These are phyloP conservation scores for Malthinus flaveolus DNA, from an alignment of 2,888 invertebrate species.

Conservation along the genomic window DNA sequence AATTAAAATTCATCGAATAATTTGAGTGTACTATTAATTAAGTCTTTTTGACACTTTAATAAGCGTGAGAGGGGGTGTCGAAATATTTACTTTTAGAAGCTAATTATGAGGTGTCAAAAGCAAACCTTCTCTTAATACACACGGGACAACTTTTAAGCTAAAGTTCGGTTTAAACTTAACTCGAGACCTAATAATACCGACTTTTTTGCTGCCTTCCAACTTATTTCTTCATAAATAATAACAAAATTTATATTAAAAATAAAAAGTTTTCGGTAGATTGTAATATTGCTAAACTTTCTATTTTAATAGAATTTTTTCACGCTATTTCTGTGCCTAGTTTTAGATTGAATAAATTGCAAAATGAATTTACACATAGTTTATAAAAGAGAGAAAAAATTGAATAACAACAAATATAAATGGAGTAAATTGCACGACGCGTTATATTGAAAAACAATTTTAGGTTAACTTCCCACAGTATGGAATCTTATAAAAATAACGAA, in stretches of 20 bases:
- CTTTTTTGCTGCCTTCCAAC: neutral
- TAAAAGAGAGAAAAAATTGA: constrained; percentile 1
- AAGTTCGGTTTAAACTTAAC: too few relatives aligned
- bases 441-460: constrained; percentile 38
- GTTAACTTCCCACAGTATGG: constrained; percentile 32
- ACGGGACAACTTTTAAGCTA: constrained; percentile 15
- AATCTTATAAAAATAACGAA: constrained; percentile 19
- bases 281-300: constrained; percentile 5
- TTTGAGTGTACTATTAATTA: constrained; percentile 26
- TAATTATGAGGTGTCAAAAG: constrained; percentile 37
- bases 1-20: constrained; percentile 17
- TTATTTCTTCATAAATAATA: neutral
- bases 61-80: constrained; percentile 33
- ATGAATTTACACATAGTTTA: neutral
- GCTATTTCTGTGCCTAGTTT: constrained; percentile 1
- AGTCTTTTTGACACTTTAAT: constrained; percentile 30
- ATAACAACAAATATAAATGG: constrained; percentile 14
- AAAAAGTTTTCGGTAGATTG: too few relatives aligned
- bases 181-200: neutral
- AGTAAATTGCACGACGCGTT: constrained; percentile 25
- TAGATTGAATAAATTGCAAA: neutral
- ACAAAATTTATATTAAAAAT: neutral
- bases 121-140: constrained; percentile 26
- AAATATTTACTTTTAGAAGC: constrained; percentile 33
- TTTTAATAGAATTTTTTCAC: neutral